A percentile compares a stretch with the other conserved stretches of the same genome.
phyloP scores from a whole-genome alignment of 2,113 vertebrate genomes.

The Hydrochoerus hydrochaeris region DNA sequence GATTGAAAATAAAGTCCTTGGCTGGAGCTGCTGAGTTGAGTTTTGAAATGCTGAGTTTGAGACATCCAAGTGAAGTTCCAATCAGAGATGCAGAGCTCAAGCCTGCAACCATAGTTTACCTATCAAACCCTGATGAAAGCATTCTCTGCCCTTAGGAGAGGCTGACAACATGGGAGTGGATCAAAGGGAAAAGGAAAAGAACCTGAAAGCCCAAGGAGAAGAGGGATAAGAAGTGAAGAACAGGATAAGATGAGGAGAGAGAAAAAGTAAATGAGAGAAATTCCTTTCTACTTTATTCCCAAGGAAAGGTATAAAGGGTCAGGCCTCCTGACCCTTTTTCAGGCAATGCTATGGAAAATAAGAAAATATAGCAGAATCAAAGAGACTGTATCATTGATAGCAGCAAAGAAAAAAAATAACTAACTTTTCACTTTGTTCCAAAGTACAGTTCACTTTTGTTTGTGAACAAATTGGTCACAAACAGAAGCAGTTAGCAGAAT shows the following conservation, averaged over 20 bases:
- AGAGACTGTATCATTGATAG: background rate
- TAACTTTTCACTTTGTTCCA: background rate
- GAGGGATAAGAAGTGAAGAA: background rate
- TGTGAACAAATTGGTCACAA: background rate
- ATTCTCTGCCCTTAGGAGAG: background rate
- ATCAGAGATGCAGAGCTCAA: background rate
- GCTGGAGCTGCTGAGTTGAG: background rate
- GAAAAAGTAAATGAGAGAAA: background rate
- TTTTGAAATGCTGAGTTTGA: background rate
- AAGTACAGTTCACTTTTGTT: background rate
- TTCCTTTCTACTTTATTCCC: background rate
- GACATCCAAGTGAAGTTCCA: background rate
- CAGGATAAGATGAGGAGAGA: background rate
- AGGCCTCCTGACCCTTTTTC: background rate
- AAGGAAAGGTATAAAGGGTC: background rate
- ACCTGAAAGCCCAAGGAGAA: background rate
- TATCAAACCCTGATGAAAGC: background rate
- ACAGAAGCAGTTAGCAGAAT: background rate
- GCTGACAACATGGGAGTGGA: background rate
- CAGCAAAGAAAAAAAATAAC: conserved; percentile 3
- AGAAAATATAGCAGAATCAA: background rate
- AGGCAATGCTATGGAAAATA: background rate
- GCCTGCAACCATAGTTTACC: background rate
- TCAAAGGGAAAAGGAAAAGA: background rate
- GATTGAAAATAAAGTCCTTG: conserved; percentile 17